Percentiles rank a stretch among this genome's conserved stretches.
Evolutionary conservation across 2,113 vertebrate species (phyloP).

Genomic region (Centropus unirufus): DNA sequence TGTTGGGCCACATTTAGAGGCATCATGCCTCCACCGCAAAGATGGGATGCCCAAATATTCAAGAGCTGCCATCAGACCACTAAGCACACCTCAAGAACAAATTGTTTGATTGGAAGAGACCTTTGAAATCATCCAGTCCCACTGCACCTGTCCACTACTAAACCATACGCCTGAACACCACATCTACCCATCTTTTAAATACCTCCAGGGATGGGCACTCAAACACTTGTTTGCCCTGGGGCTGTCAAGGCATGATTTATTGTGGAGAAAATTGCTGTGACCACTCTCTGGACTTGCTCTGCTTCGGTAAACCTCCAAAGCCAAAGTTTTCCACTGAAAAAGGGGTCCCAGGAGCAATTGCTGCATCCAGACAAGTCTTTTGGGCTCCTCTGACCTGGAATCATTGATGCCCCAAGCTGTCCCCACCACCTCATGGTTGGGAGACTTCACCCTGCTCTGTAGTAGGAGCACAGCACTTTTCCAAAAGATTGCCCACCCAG

Average conservation of each 20-base stretch:
- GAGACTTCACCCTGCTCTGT: neutral
- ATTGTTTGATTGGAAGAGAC: no score
- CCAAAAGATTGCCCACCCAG: neutral
- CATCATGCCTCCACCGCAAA: neutral
- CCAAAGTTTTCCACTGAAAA: neutral
- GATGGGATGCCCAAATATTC: neutral
- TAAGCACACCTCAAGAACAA: neutral
- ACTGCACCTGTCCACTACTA: no score
- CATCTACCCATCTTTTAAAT: no score
- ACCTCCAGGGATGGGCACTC: no score
- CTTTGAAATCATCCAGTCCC: no score
- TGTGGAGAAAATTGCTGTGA: neutral
- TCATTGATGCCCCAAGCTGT: fast-evolving
- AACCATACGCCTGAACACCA: no score
- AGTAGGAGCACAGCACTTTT: neutral
- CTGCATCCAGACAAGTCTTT: neutral
- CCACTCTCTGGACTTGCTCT: neutral
- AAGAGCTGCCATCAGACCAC: neutral
- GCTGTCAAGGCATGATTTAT: neutral
- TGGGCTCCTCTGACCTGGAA: neutral
- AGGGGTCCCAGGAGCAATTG: neutral
- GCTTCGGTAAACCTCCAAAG: fast-evolving
- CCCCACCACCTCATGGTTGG: fast-evolving
- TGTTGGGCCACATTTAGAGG: neutral
- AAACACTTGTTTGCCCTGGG: no score